phyloP scores from a whole-genome alignment of 2,797 vertebrate genomes.

The Gadopsis marmoratus region DNA sequence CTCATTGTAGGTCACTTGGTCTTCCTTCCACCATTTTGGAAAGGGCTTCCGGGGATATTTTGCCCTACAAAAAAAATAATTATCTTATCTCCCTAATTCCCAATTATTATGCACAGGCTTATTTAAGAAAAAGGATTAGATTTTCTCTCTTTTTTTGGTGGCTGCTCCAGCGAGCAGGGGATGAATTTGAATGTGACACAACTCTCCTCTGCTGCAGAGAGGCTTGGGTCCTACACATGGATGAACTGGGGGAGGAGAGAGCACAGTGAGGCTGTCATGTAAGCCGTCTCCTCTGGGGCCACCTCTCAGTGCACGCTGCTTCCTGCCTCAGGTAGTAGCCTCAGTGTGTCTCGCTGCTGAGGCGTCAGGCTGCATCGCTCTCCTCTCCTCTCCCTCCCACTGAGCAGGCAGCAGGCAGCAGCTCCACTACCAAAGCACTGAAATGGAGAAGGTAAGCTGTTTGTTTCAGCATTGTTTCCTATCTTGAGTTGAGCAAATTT shows the following conservation, averaged over 20 bases:
- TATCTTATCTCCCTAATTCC: constrained; percentile 87
- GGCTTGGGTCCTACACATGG: constrained; percentile 76
- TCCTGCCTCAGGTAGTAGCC: constrained; percentile 84
- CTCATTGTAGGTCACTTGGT: constrained; percentile 86
- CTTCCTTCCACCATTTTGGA: constrained; percentile 82
- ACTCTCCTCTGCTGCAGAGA: constrained; percentile 66
- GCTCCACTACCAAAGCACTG: constrained; percentile 53
- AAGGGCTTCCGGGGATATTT: constrained; percentile 86
- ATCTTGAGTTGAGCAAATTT: constrained; percentile 14
- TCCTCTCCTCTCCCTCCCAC: constrained; percentile 56
- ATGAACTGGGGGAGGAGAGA: constrained; percentile 80
- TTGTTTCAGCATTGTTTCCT: constrained; percentile 39
- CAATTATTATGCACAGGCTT: constrained; percentile 88
- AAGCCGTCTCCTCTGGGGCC: constrained; percentile 79
- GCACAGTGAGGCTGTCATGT: constrained; percentile 78
- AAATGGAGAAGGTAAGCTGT: constrained; percentile 84
- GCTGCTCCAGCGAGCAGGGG: constrained; percentile 56
- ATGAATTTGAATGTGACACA: constrained; percentile 73
- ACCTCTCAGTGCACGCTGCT: constrained; percentile 73
- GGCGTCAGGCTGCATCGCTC: constrained; percentile 67
- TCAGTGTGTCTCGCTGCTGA: constrained; percentile 68
- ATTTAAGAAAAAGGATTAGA: constrained; percentile 86
- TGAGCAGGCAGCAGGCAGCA: constrained; percentile 64
- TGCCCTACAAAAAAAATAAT: constrained; percentile 90
- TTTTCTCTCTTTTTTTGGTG: constrained; percentile 65